Conservation (phyloP, 2,888 invertebrate species). For the Glaucopsyche alexis region DNA sequence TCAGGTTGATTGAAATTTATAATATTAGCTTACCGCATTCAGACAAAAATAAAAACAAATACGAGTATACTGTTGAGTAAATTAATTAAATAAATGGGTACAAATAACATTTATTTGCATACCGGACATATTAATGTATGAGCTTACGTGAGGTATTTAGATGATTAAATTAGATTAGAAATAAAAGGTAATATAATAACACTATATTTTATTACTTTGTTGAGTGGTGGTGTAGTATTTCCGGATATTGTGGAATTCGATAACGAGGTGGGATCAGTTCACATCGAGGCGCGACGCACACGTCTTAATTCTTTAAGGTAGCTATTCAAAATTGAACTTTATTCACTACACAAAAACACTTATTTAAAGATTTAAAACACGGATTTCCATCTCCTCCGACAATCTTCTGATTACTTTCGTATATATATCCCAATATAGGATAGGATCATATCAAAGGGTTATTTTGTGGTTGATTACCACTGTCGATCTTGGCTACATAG, state of each 20-base stretch:
- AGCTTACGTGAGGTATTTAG: slow-evolving; percentile 1
- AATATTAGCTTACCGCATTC: background rate
- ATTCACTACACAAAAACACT: too few relatives aligned
- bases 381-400: too few relatives aligned
- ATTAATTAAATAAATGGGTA: slow-evolving; percentile 11
- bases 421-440: too few relatives aligned
- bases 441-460: too few relatives aligned
- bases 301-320: too few relatives aligned
- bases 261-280: background rate
- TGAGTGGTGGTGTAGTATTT: background rate
- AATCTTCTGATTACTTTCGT: too few relatives aligned
- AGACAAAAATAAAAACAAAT: background rate
- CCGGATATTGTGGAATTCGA: background rate
- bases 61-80: background rate
- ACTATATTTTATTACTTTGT: slow-evolving; percentile 6
- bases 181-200: slow-evolving; percentile 9
- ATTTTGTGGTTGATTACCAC: too few relatives aligned
- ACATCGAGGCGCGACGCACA: too few relatives aligned
- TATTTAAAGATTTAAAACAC: too few relatives aligned
- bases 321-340: too few relatives aligned
- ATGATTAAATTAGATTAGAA: slow-evolving; percentile 9
- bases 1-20: background rate
- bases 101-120: slow-evolving; percentile 20
- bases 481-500: too few relatives aligned
- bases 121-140: background rate